Evolutionary conservation across 53 echinoderm and acorn worm species (phyloP), one percentile per base, ranked within the genome.

Genomic region (Glandiceps talaboti): DNA sequence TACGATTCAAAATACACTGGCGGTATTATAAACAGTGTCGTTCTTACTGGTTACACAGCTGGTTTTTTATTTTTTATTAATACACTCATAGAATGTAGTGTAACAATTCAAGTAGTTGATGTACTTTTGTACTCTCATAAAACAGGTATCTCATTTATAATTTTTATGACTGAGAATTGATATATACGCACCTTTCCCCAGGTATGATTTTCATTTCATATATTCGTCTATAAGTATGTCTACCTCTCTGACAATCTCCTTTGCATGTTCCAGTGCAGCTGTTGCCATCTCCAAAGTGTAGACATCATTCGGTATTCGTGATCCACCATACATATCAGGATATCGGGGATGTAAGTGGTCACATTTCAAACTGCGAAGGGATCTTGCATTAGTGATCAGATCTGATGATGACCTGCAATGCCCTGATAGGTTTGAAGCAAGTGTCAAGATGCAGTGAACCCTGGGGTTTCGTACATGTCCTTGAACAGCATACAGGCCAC

Each of bases 401-500:
- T 45, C 64, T 12, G 20, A 6, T 12, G 6, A 6, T 45, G 64
- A 45, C 20, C 6, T 20, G n/a, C n/a, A n/a, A 45, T 87, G 83
- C 26, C 27, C 64, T 31, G 64, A 79, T 27, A 83, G 80, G 29
- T 0, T 27, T 20, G 30, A n/a, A 32, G 83, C 83, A 0, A 87
- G 83, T 45, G 30, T 72, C 14, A 29, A 27, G 25, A 83, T 20
- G 29, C 72, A 31, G 31, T 79, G 33, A 32, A 75, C 31, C 26
- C 0, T 27, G 79, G 14, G 14, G 33, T 79, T 33, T 6, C 80
- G 80, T 20, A 45, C 6, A 28, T 27, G 73, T 32, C 87, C 87
- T 6, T 33, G 25, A 0, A 83, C 73, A 29, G 79, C 79, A 77
- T 79, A 87, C 80, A 83, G 78, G 33, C 81, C 85, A 30, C 84